These are phyloP conservation scores for Schrankia costaestrigalis DNA, from an alignment of 2,888 invertebrate genomes.

Conservation along the genomic window DNA sequence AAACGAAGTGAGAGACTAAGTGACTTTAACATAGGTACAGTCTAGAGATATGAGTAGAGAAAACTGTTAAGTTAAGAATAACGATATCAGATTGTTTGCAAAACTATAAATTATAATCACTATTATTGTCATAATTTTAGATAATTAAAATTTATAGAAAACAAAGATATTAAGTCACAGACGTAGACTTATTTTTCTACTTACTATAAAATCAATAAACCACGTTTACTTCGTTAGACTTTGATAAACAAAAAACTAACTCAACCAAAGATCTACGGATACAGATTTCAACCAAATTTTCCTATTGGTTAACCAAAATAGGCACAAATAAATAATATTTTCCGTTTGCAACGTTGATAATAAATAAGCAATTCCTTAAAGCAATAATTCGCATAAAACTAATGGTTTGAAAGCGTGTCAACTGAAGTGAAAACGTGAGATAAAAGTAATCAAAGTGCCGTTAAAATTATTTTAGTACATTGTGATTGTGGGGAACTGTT, in stretches of 20 bases:
- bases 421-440: slow-evolving; percentile 75
- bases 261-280: slow-evolving; percentile 23
- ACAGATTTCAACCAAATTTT: slow-evolving; percentile 36
- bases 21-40: too few species aligned
- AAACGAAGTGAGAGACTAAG: too few species aligned
- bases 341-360: slow-evolving; percentile 46
- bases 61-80: too few species aligned
- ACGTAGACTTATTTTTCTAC: too few species aligned
- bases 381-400: slow-evolving; percentile 76
- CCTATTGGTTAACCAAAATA: slow-evolving; percentile 30
- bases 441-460: slow-evolving; percentile 79
- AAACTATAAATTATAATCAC: too few species aligned
- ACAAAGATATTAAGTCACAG: too few species aligned
- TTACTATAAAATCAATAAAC: too few species aligned
- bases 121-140: too few species aligned
- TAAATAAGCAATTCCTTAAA: slow-evolving; percentile 73
- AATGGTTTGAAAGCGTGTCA: slow-evolving; percentile 76
- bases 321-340: slow-evolving; percentile 42
- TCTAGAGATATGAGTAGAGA: too few species aligned
- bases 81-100: too few species aligned
- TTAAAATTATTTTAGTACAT: slow-evolving; percentile 74
- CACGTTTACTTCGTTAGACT: too few species aligned
- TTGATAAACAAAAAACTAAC: slow-evolving; percentile 13
- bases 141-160: too few species aligned
- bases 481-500: slow-evolving; percentile 50